Conservation (phyloP, 1,140 invertebrate genomes). For the Diabrotica undecimpunctata region DNA sequence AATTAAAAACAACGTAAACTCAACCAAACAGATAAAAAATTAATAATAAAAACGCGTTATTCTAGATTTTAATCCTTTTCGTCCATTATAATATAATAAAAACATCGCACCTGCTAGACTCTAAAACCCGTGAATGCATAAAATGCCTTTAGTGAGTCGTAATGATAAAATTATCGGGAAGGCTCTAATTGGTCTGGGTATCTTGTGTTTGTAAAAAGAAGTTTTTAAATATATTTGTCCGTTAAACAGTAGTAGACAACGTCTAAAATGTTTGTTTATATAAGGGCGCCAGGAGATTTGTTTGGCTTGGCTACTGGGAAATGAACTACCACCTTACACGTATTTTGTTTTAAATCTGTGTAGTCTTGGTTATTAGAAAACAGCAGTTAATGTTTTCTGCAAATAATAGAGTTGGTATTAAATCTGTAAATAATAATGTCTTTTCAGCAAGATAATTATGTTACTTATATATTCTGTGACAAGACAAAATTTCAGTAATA, state of each 20-base stretch:
- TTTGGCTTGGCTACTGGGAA: constrained; percentile 4
- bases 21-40: too few relatives aligned
- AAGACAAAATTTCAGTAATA: too few relatives aligned
- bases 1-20: too few relatives aligned
- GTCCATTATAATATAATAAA: not conserved
- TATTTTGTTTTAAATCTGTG: constrained; percentile 1
- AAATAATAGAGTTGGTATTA: too few relatives aligned
- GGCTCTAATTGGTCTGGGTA: constrained; percentile 6
- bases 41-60: too few relatives aligned
- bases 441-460: too few relatives aligned
- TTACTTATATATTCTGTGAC: too few relatives aligned
- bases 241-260: constrained; percentile 1
- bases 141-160: constrained; percentile 6
- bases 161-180: constrained; percentile 4
- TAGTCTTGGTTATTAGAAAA: not conserved
- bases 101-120: not conserved
- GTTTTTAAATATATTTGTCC: constrained; percentile 1
- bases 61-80: too few relatives aligned
- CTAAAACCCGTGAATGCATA: not conserved
- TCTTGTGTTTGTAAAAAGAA: constrained; percentile 1
- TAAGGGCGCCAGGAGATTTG: constrained; percentile 6
- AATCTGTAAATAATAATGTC: too few relatives aligned
- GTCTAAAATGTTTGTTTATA: constrained; percentile 6
- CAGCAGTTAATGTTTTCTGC: not conserved
- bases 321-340: constrained; percentile 1